Conservation (phyloP, 2,888 invertebrate species). For the Abrostola tripartita region DNA sequence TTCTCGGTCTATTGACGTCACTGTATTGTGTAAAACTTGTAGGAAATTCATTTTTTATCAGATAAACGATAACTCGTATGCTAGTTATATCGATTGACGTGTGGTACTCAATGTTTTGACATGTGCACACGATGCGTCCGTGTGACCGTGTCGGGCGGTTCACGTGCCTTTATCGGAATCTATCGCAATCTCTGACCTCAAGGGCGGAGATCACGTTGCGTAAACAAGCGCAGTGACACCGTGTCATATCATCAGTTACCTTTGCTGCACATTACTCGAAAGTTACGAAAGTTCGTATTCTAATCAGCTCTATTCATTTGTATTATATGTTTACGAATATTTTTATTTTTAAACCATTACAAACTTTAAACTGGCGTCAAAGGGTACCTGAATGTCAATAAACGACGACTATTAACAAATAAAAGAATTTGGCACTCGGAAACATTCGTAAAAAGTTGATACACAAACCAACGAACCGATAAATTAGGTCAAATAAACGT, state of each 20-base stretch:
- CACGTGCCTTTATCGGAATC: conserved; percentile 68
- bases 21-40: conserved; percentile 44
- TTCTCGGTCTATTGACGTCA: conserved; percentile 55
- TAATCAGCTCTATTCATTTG: neutral
- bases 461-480: conserved; percentile 55
- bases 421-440: conserved; percentile 36
- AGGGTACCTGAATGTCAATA: conserved; percentile 24
- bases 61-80: conserved; percentile 46
- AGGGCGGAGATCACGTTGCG: conserved; percentile 68
- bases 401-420: conserved; percentile 34
- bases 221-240: conserved; percentile 55
- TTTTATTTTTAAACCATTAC: neutral
- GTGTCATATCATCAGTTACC: conserved; percentile 49
- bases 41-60: conserved; percentile 49
- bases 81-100: conserved; percentile 58
- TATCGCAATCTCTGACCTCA: conserved; percentile 65
- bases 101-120: conserved; percentile 61
- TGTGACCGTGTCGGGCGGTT: conserved; percentile 59
- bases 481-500: conserved; percentile 65
- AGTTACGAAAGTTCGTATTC: conserved; percentile 19
- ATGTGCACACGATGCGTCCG: conserved; percentile 63
- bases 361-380: neutral
- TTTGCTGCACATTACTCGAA: conserved; percentile 37
- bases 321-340: neutral
- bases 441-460: conserved; percentile 37